phyloP scores from a whole-genome alignment of 2,113 vertebrate genomes.

The Grantiella picta region DNA sequence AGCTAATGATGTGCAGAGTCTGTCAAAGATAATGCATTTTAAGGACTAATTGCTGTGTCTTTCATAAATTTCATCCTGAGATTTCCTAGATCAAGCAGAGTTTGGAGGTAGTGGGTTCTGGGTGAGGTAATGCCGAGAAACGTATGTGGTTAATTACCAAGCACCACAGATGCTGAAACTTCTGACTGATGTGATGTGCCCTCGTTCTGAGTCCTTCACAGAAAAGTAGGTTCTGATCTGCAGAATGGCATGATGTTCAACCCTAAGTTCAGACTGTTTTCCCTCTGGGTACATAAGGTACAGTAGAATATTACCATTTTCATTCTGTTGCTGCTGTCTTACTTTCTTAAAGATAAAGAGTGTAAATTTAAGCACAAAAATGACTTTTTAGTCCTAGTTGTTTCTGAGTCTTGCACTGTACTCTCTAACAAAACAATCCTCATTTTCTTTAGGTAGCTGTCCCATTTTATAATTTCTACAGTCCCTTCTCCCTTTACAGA shows the following conservation, averaged over 20 bases:
- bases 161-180: neutral
- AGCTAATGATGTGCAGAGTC: neutral
- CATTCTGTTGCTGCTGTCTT: slow-evolving; percentile 31
- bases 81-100: neutral
- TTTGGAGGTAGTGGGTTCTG: neutral
- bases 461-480: slow-evolving; percentile 1
- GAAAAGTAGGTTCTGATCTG: neutral
- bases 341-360: slow-evolving; percentile 19
- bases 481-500: neutral
- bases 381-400: slow-evolving; percentile 29
- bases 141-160: neutral
- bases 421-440: slow-evolving; percentile 37
- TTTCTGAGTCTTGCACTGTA: slow-evolving; percentile 39
- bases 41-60: neutral
- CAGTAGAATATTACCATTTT: slow-evolving; percentile 3
- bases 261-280: slow-evolving; percentile 1
- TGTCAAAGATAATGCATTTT: neutral
- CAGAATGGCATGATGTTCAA: neutral
- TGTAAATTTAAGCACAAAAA: slow-evolving; percentile 56
- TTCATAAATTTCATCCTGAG: neutral
- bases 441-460: slow-evolving; percentile 14
- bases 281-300: neutral
- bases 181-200: neutral
- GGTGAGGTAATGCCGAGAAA: too few species aligned
- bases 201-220: neutral